Base-by-base conservation (phyloP, 64 coral and sea anemone species). In the Pachyseris speciosa region DNA sequence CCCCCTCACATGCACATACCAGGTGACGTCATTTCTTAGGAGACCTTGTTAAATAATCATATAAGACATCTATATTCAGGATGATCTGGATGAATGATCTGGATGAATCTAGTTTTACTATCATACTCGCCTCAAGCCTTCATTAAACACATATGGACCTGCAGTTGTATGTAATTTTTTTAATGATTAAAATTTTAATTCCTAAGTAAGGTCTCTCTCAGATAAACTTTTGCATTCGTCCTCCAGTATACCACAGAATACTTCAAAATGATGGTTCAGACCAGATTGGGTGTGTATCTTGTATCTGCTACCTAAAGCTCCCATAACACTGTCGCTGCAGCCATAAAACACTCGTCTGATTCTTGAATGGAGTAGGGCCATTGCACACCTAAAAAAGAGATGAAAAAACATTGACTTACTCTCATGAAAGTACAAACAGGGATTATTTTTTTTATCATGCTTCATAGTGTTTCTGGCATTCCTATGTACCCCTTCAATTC, bases 221-320 rank as follows among this genome's bases (percentile, higher is more conserved):
- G 58, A 79, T 2, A 79, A 5, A 20, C 26, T 30, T 58, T 37
- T 66, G 67, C 92, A 98, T 28, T 98, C 84, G 41, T 75, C 40
- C 27, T 94, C 89, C 32, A 98, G 69, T 15, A 98, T 32, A 20
- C 78, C 96, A 72, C 42, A 41, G 66, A 99, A 99, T 25, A 95
- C 97, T 51, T 99, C 97, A 95, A 93, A 99, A 48, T 99, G 97
- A 66, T 99, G 97, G 32, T 99, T 99, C 10, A 95, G 74, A 63
- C 90, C 86, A 55, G 76, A n/a, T 69, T 93, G 86, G 15, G 90
- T 90, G 32, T 99, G 97, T 44, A 95, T 83, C 48, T 89, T 90
- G 55, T 99, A 99, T 89, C 77, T 95, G 27, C 89, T 92, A 32
- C 97, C 97, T 17, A 99, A 51, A 19, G 93, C 93, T 72, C 97